Evolutionary conservation across 2,113 vertebrate species (phyloP), one percentile per base, ranked within the genome.

Genomic region (Peromyscus polionotus): DNA sequence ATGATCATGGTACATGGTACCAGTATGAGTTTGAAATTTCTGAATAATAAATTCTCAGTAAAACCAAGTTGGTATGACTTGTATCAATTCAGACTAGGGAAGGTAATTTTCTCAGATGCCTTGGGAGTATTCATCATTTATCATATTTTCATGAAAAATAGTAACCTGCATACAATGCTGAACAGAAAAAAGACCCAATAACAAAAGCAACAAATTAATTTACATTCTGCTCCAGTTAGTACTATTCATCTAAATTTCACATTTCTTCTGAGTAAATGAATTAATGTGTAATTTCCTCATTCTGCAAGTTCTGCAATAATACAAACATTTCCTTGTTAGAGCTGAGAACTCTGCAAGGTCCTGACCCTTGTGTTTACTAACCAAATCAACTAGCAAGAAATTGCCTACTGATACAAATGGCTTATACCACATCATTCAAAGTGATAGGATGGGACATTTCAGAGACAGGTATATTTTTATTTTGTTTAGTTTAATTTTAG

Each of bases 41-140:
- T 80, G 45, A 92, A 17, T 59, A 94, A 51, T 85, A 84, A 92
- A 72, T n/a, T 81, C 57, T 54, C 48, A 92, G 6, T 68, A 94
- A 89, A 86, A 80, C 7, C 19, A 94, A 54, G 73, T 75, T 79
- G 28, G 20, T 75, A 81, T 54, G 39, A 16, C 26, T 59, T 92
- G 9, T 75, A 90, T 31, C 36, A 92, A 19, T 94, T 85, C 19
- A 42, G 61, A 85, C 28, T 24, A 67, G n/a, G 6, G 17, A 80
- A 31, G 28, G 24, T 75, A 67, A 79, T 57, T 91, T 36, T 83
- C 51, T 93, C 39, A 83, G 10, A 36, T 65, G 75, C 61, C 17
- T 84, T 80, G 80, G 39, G 79, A 83, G 20, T 67, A 59, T 5
- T 93, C 31, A 79, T 24, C n/a, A 97, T 67, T 83, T n/a, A 39